phyloP scores from a whole-genome alignment of 1,140 invertebrate genomes.

The Drosophila kohkoa region DNA sequence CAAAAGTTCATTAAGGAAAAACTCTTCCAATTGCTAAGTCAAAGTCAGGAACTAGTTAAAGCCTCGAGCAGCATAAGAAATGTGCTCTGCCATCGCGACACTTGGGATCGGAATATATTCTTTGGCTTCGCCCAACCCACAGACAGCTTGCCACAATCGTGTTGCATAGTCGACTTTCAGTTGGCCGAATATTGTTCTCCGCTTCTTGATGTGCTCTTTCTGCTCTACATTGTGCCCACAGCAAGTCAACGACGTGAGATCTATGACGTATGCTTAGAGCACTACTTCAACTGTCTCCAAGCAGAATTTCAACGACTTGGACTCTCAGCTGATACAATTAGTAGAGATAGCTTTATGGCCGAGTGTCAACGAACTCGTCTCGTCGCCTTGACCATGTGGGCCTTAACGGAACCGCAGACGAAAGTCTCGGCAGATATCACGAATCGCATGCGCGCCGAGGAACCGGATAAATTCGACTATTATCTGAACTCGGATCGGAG shows the following conservation, averaged over 20 bases:
- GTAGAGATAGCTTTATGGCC: slow-evolving; percentile 37
- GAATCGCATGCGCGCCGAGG: slow-evolving; percentile 53
- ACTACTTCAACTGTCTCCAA: slow-evolving; percentile 53
- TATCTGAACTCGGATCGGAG: slow-evolving; percentile 71
- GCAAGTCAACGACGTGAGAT: slow-evolving; percentile 16
- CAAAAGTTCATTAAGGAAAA: slow-evolving; percentile 69
- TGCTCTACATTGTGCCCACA: slow-evolving; percentile 65
- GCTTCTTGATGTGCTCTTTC: slow-evolving; percentile 85
- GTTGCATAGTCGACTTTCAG: slow-evolving; percentile 88
- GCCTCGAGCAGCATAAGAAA: slow-evolving; percentile 78
- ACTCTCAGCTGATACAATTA: slow-evolving; percentile 30
- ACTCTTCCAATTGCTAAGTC: slow-evolving; percentile 66
- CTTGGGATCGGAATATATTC: slow-evolving; percentile 88
- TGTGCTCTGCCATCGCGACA: slow-evolving; percentile 87
- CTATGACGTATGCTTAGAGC: slow-evolving; percentile 44
- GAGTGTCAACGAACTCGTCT: slow-evolving; percentile 52
- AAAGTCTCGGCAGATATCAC: slow-evolving; percentile 55
- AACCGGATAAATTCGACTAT: slow-evolving; percentile 69
- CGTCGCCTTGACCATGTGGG: slow-evolving; percentile 51
- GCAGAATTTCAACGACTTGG: slow-evolving; percentile 34
- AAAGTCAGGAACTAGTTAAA: slow-evolving; percentile 59
- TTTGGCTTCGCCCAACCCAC: slow-evolving; percentile 85
- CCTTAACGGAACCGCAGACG: slow-evolving; percentile 67
- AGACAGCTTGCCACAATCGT: slow-evolving; percentile 78
- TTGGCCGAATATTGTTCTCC: slow-evolving; percentile 86